Conservation (phyloP, 2,113 vertebrate species). For the Abramis brama region DNA sequence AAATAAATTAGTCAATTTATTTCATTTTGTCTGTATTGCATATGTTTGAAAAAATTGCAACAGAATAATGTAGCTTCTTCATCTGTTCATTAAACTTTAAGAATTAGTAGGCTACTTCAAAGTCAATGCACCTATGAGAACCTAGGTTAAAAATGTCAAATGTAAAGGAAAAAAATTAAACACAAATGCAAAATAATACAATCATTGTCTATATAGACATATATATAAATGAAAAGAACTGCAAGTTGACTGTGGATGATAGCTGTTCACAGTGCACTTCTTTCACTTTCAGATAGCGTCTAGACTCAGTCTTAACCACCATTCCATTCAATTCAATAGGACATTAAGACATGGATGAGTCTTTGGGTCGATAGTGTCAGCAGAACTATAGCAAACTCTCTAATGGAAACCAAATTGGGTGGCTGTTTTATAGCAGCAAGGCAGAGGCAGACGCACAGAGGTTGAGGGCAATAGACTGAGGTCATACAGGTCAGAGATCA, state of each 20-base stretch:
- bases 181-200: neutral
- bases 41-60: neutral
- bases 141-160: neutral
- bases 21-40: neutral
- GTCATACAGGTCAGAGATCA: conserved; percentile 57
- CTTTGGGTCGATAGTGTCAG: conserved; percentile 44
- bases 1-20: neutral
- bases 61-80: neutral
- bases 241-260: neutral
- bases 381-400: conserved; percentile 46
- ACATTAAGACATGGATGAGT: conserved; percentile 29
- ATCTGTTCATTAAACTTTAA: neutral
- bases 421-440: conserved; percentile 46
- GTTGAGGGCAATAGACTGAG: conserved; percentile 51
- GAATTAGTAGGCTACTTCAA: neutral
- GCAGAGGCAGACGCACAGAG: conserved; percentile 14
- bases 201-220: neutral
- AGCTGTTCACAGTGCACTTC: conserved; percentile 10
- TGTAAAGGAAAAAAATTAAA: no score
- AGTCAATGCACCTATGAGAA: neutral
- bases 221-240: neutral
- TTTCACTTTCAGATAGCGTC: conserved; percentile 5
- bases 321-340: conserved; percentile 23
- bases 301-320: conserved; percentile 25
- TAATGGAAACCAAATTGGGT: conserved; percentile 54